phyloP scores from a whole-genome alignment of 2,888 invertebrate genomes.

The Oeneis ivallda region DNA sequence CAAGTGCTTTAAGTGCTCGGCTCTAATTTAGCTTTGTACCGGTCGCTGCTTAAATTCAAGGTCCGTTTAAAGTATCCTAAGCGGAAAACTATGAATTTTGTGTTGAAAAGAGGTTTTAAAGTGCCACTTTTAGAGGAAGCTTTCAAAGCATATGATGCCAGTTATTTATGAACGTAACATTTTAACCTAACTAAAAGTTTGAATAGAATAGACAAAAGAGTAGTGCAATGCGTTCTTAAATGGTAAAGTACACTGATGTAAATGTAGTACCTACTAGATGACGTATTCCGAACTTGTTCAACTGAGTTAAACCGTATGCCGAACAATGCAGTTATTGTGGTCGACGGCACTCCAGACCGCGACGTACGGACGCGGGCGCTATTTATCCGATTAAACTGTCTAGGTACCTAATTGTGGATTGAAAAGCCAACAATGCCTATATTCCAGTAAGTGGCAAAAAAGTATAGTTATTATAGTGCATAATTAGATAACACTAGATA shows the following conservation, averaged over 20 bases:
- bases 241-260: not conserved
- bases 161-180: slow-evolving; percentile 2
- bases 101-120: slow-evolving; percentile 4
- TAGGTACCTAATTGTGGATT: no score
- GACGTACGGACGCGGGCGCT: no score
- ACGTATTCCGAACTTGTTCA: no score
- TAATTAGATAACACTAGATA: no score
- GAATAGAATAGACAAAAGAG: not conserved
- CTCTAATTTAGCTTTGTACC: slow-evolving; percentile 4
- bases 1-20: slow-evolving; percentile 40
- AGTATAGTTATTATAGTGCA: no score
- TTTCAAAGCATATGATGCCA: not conserved
- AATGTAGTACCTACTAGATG: no score
- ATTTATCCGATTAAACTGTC: no score
- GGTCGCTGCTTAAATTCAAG: slow-evolving; percentile 5
- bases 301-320: no score
- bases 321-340: no score
- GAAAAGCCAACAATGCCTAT: no score
- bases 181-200: not conserved
- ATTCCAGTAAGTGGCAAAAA: no score
- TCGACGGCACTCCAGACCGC: no score
- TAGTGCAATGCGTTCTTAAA: not conserved
- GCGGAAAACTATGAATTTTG: slow-evolving; percentile 2
- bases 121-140: not conserved
- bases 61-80: slow-evolving; percentile 11